A percentile compares a stretch with the other conserved stretches of the same genome.
phyloP scores from a whole-genome alignment of 2,113 vertebrate species.

The Felis chaus region DNA sequence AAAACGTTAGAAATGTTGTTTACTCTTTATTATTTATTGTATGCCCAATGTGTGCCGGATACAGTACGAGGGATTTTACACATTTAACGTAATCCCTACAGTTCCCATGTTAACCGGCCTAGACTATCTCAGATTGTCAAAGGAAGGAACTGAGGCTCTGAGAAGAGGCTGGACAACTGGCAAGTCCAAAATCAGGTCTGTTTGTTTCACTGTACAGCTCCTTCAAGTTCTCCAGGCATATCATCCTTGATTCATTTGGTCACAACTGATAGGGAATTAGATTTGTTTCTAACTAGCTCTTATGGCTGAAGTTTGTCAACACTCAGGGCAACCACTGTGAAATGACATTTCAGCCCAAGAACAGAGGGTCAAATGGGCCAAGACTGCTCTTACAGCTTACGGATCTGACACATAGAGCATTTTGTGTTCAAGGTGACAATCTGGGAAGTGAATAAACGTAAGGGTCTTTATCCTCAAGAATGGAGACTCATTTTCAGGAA shows the following conservation, averaged over 20 bases:
- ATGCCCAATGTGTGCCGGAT: not conserved
- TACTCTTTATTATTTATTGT: not conserved
- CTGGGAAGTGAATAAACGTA: not conserved
- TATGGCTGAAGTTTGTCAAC: not conserved
- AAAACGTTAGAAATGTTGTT: not conserved
- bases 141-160: not conserved
- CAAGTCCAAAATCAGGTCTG: not conserved
- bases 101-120: not conserved
- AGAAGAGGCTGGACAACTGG: not conserved
- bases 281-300: not conserved
- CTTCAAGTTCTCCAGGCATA: not conserved
- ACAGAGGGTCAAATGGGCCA: not conserved
- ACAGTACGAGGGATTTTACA: not conserved
- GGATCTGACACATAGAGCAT: not conserved
- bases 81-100: not conserved
- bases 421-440: not conserved
- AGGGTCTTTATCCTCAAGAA: not conserved
- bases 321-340: not conserved
- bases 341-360: not conserved
- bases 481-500: not conserved
- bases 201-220: not conserved
- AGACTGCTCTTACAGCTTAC: not conserved
- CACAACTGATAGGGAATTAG: not conserved
- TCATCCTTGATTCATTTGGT: not conserved
- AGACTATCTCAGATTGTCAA: not conserved